Base-by-base conservation (phyloP, 2,888 invertebrate species). In the Ctena decussata region DNA sequence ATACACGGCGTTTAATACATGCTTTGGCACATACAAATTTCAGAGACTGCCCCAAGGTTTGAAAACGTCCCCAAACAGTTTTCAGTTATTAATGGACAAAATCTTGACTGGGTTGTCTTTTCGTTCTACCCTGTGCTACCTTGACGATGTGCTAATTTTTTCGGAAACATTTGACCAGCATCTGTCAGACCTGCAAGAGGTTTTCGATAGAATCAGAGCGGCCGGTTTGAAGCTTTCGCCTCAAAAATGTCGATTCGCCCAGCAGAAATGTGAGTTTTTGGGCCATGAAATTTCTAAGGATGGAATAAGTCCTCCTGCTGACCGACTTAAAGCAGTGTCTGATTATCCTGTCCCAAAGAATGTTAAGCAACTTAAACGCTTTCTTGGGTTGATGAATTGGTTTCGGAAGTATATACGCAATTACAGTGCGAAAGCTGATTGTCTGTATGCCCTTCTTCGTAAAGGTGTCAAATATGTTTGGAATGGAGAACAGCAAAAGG, bases 121-220 rank as follows among this genome's bases (percentile, higher is more conserved):
- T 57, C 24, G 49, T 24, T 57, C 57, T n/a, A 39, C 39, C 32
- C 30, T 73, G 41, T 79, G 79, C 46, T 79, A 79, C 41, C 15
- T 57, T 6, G 79, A 79, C 53, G 72, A 79, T 73, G 60, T 73
- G 12, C 30, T 79, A 6, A 32, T 79, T 11, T 39, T 37, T 21
- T 79, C 72, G n/a, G 72, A 72, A 35, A 79, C 79, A 12, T 79
- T 79, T 79, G 72, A 72, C 0, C 39, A 73, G 11, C 79, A 73
- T 53, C 8, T 79, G 18, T 15, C 11, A 11, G 72, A 39, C 39
- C n/a, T 39, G 27, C 72, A 72, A 41, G 44, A 24, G 18, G 41
- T 39, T 11, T 72, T 39, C 18, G 41, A 72, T 35, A 5, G 37
- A 21, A 5, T 60, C 15, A n/a, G 35, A 27, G 32, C 27, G 8